These are phyloP conservation scores for Emydura subglobosa DNA, from an alignment of 2,113 vertebrate species.

Conservation along the genomic window DNA sequence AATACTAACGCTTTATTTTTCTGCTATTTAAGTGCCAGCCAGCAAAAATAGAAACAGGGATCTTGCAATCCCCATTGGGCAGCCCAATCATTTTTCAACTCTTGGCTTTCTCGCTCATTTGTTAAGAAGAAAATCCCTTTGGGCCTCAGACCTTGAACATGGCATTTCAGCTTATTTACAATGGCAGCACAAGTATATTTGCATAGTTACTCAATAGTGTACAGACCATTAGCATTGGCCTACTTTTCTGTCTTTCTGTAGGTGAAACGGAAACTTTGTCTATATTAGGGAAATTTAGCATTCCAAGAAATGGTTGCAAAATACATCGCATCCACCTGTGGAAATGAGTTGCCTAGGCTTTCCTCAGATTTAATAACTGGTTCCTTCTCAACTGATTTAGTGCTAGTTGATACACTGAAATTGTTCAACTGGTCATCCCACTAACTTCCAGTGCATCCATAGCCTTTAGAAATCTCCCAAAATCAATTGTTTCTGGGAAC, in stretches of 20 bases:
- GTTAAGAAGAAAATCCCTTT: background rate
- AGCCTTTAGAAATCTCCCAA: background rate
- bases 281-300: background rate
- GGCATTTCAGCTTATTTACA: background rate
- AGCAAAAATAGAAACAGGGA: background rate
- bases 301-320: background rate
- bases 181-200: background rate
- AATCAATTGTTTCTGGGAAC: background rate
- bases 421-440: background rate
- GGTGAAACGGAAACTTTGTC: background rate
- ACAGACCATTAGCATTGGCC: background rate
- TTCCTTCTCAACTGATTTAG: background rate
- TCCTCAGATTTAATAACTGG: background rate
- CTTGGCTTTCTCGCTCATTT: background rate
- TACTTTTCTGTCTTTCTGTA: background rate
- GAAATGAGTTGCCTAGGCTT: background rate
- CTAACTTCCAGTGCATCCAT: background rate
- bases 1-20: slow-evolving; percentile 17
- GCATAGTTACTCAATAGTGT: background rate
- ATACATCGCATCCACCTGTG: accelerated
- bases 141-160: background rate
- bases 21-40: slow-evolving; percentile 14
- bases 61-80: background rate
- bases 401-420: background rate
- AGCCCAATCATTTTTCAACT: background rate